Percentiles rank a stretch among this genome's conserved stretches.
phyloP scores from a whole-genome alignment of 2,888 invertebrate species.

The Caenorhabditis doughertyi region DNA sequence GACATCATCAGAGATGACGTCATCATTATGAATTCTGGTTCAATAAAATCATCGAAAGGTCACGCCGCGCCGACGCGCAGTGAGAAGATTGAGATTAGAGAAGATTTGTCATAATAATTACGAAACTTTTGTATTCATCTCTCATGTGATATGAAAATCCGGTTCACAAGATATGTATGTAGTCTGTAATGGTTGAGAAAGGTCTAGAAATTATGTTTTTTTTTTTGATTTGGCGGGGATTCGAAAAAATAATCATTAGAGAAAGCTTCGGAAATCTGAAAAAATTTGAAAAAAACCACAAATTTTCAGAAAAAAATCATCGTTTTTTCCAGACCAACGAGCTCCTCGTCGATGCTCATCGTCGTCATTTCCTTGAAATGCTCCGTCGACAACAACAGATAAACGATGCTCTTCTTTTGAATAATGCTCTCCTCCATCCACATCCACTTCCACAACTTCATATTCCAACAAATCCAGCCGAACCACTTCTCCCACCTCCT shows the following conservation, averaged over 20 bases:
- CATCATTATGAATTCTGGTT: background rate
- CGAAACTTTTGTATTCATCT: background rate
- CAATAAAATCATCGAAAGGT: conserved; percentile 3
- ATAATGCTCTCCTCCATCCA: conserved; percentile 65
- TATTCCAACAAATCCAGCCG: conserved; percentile 27
- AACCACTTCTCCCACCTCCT: conserved; percentile 16
- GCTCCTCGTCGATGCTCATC: conserved; percentile 52
- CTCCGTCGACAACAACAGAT: conserved; percentile 68
- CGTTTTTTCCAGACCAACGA: conserved; percentile 39
- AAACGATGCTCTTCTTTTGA: conserved; percentile 68
- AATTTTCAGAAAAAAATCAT: too few relatives aligned
- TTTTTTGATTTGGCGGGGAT: too few relatives aligned
- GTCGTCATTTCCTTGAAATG: conserved; percentile 63
- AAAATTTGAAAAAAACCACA: too few relatives aligned
- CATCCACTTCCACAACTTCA: conserved; percentile 49
- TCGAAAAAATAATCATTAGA: too few relatives aligned
- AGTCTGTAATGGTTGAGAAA: too few relatives aligned
- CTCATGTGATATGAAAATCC: background rate
- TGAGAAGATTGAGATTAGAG: too few relatives aligned
- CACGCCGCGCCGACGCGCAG: background rate
- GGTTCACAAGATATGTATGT: background rate
- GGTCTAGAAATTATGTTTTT: too few relatives aligned
- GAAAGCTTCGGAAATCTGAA: too few relatives aligned
- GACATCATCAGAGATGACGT: background rate
- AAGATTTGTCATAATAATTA: background rate